Base-by-base conservation (phyloP, 2,888 invertebrate genomes). In the Galerucella nymphaeae region DNA sequence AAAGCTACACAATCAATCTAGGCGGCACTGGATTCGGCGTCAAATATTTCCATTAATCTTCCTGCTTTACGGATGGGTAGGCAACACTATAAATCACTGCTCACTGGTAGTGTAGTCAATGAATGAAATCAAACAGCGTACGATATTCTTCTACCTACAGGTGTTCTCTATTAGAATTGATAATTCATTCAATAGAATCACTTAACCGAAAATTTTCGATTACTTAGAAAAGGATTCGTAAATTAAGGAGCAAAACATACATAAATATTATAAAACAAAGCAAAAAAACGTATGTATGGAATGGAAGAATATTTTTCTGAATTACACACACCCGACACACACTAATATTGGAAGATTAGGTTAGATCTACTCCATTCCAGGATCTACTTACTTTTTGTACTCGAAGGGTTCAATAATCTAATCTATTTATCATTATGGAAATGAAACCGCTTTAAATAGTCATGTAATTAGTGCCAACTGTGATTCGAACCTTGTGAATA, bases 151-250 rank as follows among this genome's bases (percentile, higher is more conserved):
- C 73, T 57, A 73, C 73, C 77, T 77, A 77, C 76, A 77, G 78
- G 77, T 78, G 78, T 77, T 76, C 72, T 69, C 61, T 66, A 76
- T 71, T 75, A 68, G 69, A 72, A 74, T 71, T 73, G 73, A 76
- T 76, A 77, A 74, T 75, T 77, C 74, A 72, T 74, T 77, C 74
- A 66, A 70, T 59, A 50, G 53, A 64, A 45, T 64, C 64, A 55
- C 48, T 62, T 23, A 13, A 59, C 53, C 10, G 10, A 16, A 42
- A 62, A 62, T 62, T 20, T 42, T 2, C 18, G n/a, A 62, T 41
- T 42, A 18, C 16, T 42, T 62, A 8, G 18, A 9, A n/a, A n/a
- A 41, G 18, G n/a, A 13, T 62, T 62, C 16, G 14, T 9, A 30
- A 23, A 14, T 38, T 3, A 9, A 59, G 3, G 30, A 30, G 30